phyloP scores from a whole-genome alignment of 2,113 vertebrate genomes.

The Hippolais icterina region DNA sequence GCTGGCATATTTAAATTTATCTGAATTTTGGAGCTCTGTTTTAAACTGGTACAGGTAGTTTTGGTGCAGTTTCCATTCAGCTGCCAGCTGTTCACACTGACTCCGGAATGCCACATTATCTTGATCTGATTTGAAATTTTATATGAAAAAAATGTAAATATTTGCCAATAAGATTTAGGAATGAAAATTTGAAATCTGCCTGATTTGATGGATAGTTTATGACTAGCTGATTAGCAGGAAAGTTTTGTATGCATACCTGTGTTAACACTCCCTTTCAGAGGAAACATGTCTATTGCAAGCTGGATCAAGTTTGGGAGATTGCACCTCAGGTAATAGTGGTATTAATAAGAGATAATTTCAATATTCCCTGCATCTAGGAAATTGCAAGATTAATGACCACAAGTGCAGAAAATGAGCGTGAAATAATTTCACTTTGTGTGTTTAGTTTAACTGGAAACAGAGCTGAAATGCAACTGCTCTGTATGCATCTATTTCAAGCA shows the following conservation, averaged over 20 bases:
- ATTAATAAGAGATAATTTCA: constrained; percentile 4
- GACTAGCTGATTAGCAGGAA: background rate
- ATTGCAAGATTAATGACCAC: background rate
- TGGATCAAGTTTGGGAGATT: constrained; percentile 37
- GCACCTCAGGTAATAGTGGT: background rate
- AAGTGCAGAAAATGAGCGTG: background rate
- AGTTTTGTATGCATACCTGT: background rate
- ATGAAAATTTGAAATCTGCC: background rate
- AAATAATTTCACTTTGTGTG: background rate
- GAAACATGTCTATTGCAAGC: constrained; percentile 27
- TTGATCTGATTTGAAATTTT: background rate
- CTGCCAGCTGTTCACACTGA: background rate
- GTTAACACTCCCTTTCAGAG: constrained; percentile 4
- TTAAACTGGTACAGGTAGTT: background rate
- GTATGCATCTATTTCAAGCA: background rate
- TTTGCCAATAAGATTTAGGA: background rate
- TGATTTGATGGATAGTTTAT: background rate
- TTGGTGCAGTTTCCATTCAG: background rate
- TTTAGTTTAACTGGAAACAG: background rate
- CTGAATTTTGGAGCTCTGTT: background rate
- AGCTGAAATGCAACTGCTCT: background rate
- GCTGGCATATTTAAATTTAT: background rate
- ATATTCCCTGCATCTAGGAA: background rate
- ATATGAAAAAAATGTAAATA: background rate
- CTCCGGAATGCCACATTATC: background rate